Percentiles rank a stretch among this genome's conserved stretches.
Conservation (phyloP, 2,888 invertebrate genomes). For the Xestobium rufovillosum region DNA sequence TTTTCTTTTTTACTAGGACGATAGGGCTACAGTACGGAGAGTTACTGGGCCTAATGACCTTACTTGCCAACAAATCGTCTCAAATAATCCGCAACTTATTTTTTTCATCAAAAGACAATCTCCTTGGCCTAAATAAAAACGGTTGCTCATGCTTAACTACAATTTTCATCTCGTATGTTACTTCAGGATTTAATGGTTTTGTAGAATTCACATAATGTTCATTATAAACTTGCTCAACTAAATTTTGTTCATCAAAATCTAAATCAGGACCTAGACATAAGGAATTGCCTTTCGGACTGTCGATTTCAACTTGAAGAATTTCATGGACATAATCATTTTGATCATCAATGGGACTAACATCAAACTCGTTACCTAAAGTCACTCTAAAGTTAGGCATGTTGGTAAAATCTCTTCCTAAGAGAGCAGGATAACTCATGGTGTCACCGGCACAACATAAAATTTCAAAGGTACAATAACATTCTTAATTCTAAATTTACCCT, state of each 20-base stretch:
- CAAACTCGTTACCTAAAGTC: background rate
- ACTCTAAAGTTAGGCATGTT: background rate
- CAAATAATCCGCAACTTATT: conserved; percentile 18
- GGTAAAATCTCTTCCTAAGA: background rate
- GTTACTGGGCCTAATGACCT: conserved; percentile 30
- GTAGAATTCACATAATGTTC: background rate
- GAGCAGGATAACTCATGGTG: too few species aligned
- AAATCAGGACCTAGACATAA: background rate
- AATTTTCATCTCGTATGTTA: conserved; percentile 1
- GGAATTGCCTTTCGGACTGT: too few species aligned
- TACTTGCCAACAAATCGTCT: conserved; percentile 17
- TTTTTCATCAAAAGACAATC: conserved; percentile 22
- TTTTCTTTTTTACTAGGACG: conserved; percentile 25
- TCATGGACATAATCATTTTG: too few species aligned
- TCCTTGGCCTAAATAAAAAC: conserved; percentile 16
- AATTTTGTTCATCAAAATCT: background rate
- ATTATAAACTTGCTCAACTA: background rate
- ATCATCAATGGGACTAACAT: too few species aligned
- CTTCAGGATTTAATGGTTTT: background rate
- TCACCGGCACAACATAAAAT: conserved; percentile 2
- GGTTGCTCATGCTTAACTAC: conserved; percentile 11
- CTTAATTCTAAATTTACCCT: too few species aligned
- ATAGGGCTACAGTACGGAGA: conserved; percentile 24
- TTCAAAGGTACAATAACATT: background rate
- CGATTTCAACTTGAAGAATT: too few species aligned